Evolutionary conservation across 1,140 invertebrate genomes (phyloP).

Genomic region (Bombus waltoni): DNA sequence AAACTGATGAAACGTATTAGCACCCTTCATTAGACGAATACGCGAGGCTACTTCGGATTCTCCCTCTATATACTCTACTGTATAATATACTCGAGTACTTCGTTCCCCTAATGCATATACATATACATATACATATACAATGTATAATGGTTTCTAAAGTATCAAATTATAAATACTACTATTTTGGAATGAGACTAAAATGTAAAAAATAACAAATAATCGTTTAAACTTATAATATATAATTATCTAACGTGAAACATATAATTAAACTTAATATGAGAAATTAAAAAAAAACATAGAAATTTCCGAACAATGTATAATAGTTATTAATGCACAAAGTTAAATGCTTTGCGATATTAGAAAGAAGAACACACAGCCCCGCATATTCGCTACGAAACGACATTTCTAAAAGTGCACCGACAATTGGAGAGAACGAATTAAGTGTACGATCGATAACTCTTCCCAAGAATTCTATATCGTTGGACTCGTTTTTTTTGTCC

Average conservation of each 20-base stretch:
- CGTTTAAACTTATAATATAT: background rate
- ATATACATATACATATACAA: background rate
- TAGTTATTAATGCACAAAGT: background rate
- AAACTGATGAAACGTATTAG: conserved; percentile 41
- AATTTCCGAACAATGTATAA: background rate
- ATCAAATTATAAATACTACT: background rate
- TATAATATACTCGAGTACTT: background rate
- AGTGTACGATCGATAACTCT: conserved; percentile 46
- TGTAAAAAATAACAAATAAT: background rate
- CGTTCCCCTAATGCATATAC: conserved; percentile 14
- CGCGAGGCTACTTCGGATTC: conserved; percentile 28
- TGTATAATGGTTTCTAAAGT: background rate
- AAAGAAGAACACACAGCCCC: conserved; percentile 39
- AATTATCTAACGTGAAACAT: background rate
- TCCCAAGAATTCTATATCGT: conserved; percentile 34
- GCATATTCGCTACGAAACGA: conserved; percentile 41
- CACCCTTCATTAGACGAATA: conserved; percentile 46
- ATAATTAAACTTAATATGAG: background rate
- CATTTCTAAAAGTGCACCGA: conserved; percentile 54
- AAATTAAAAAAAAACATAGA: background rate
- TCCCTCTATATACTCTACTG: background rate
- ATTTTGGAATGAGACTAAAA: background rate
- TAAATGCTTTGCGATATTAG: conserved; percentile 16
- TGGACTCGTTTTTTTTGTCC: conserved; percentile 7
- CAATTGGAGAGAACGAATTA: conserved; percentile 46